Evolutionary conservation across 2,113 vertebrate genomes (phyloP).

Genomic region (Acrocephalus kingi): DNA sequence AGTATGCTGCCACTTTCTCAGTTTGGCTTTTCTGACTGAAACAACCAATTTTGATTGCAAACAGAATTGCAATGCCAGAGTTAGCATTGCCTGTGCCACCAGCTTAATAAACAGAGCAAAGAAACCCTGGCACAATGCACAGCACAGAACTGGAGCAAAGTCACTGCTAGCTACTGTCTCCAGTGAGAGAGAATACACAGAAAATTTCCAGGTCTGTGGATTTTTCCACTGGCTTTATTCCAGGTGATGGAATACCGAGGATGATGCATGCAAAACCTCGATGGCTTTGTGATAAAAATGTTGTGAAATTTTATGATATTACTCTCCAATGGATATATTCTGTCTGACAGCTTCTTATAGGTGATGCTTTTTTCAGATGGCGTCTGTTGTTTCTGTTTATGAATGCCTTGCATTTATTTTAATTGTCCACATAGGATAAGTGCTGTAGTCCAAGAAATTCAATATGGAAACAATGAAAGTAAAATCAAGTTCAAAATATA

Average conservation of each 20-base stretch:
- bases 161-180: background rate
- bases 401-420: background rate
- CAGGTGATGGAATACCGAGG: background rate
- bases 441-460: background rate
- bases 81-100: background rate
- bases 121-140: background rate
- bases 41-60: background rate
- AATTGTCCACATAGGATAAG: background rate
- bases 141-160: background rate
- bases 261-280: background rate
- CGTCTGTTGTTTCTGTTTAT: background rate
- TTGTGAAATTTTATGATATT: background rate
- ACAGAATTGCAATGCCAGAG: background rate
- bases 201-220: background rate
- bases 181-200: background rate
- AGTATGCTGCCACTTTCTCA: background rate
- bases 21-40: background rate
- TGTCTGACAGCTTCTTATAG: background rate
- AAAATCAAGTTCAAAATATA: background rate
- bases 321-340: background rate
- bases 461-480: background rate
- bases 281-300: background rate
- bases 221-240: background rate
- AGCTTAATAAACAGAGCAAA: constrained; percentile 15
- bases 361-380: background rate